These are phyloP conservation scores for Chascanopsetta lugubris DNA, from an alignment of 2,113 vertebrate species.

Conservation along the genomic window DNA sequence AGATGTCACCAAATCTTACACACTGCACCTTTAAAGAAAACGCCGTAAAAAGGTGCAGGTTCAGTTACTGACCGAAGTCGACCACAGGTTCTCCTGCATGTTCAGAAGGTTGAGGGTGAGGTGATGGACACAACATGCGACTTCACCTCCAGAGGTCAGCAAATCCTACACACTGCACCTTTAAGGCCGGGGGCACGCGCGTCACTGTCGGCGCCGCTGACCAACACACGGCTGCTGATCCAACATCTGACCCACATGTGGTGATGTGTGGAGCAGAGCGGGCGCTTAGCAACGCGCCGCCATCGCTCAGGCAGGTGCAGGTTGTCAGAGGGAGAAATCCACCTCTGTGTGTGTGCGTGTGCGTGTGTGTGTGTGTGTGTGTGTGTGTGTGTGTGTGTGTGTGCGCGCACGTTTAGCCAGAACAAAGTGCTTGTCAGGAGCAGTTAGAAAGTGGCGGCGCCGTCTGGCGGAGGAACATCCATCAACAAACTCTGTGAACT, in stretches of 20 bases:
- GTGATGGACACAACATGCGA: too few species aligned
- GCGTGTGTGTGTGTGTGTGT: background rate
- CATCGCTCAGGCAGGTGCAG: constrained; percentile 41
- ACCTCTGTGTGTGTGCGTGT: background rate
- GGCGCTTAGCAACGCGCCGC: constrained; percentile 34
- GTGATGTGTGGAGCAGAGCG: constrained; percentile 30
- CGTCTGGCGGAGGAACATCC: constrained; percentile 56
- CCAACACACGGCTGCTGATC: too few species aligned
- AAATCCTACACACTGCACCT: too few species aligned
- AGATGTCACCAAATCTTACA: too few species aligned
- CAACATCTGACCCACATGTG: constrained; percentile 21
- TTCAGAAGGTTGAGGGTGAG: too few species aligned
- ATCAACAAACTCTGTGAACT: constrained; percentile 52
- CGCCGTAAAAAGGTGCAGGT: too few species aligned
- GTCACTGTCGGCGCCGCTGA: too few species aligned
- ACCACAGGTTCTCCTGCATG: too few species aligned
- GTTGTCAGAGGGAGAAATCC: constrained; percentile 33
- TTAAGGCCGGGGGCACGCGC: too few species aligned
- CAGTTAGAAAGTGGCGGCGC: constrained; percentile 51
- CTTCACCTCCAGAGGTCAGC: too few species aligned
- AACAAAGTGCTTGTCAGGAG: constrained; percentile 63
- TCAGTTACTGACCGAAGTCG: too few species aligned
- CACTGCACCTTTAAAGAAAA: too few species aligned
- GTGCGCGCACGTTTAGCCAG: background rate
- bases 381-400: background rate